Evolutionary conservation across 2,113 vertebrate genomes (phyloP), one percentile per base, ranked within the genome.

Genomic region (Phodopus roborovskii): DNA sequence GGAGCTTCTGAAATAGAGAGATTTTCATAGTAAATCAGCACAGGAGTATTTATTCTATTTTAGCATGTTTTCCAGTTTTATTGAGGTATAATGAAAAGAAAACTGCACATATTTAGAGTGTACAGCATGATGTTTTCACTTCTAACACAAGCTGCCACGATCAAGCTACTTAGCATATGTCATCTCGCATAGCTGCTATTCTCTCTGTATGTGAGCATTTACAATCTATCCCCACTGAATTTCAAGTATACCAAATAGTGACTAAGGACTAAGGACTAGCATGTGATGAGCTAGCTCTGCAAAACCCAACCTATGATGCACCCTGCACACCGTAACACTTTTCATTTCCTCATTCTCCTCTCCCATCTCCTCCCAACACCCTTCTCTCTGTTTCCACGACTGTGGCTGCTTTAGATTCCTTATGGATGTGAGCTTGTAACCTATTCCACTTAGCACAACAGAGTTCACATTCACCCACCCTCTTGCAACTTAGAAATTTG

Each of bases 21-120:
- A 53, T 17, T 71, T 92, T 73, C 19, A 90, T 56, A 95, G 45
- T 70, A 88, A 88, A 90, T 87, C 60, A 92, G 50, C 74, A 71
- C 45, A 64, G 17, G 42, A 71, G 15, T 58, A 39, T 90, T 97
- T 90, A 77, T n/a, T 26, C 26, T 83, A 83, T 62, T 92, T 75
- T 36, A 87, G 56, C 28, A 90, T 1, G 86, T 56, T 48, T 62
- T 68, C 48, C n/a, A 45, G n/a, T 26, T 74, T 82, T 88, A 81
- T 15, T 48, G 16, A 36, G 26, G 16, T 77, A 58, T 58, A 77
- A 90, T n/a, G 45, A 75, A 53, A 89, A 74, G 56, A 42, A 94
- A 74, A 50, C 30, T 33, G 12, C 45, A 74, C 19, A 4, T 48
- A 39, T 82, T 64, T 94, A 62, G 28, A 68, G n/a, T n/a, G 7